Evolutionary conservation across 2,113 vertebrate genomes (phyloP).

Genomic region (Edolisoma coerulescens): DNA sequence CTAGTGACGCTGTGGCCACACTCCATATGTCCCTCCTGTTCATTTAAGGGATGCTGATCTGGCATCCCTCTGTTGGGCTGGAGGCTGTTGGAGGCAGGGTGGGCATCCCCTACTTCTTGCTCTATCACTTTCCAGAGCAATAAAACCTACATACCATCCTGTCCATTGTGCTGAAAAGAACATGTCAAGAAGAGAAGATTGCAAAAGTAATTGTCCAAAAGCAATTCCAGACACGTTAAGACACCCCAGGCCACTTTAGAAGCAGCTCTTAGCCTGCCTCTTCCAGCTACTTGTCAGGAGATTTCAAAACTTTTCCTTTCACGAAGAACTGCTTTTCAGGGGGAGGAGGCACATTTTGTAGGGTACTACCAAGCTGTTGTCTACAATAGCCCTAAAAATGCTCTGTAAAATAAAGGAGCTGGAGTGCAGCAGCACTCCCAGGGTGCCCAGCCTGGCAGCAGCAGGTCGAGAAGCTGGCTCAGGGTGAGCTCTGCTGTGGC

Average conservation of each 20-base stretch:
- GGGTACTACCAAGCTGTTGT: background rate
- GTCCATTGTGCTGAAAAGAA: background rate
- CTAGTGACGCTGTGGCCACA: background rate
- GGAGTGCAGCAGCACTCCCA: background rate
- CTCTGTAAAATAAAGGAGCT: background rate
- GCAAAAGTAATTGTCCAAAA: background rate
- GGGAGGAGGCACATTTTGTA: accelerated
- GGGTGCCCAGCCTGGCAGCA: background rate
- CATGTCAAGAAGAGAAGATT: background rate
- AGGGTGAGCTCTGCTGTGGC: background rate
- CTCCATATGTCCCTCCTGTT: background rate
- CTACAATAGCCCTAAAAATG: background rate
- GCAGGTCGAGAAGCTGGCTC: background rate
- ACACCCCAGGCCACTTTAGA: background rate
- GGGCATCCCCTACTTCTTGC: background rate
- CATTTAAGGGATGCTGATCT: background rate
- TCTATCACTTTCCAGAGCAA: background rate
- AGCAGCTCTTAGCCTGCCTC: background rate
- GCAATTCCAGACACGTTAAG: background rate
- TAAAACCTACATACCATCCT: background rate
- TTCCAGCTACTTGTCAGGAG: background rate
- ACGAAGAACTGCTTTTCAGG: background rate
- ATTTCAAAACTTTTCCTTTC: background rate
- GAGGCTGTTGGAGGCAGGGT: background rate
- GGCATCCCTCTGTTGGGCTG: background rate